phyloP scores from a whole-genome alignment of 2,888 invertebrate species.

The Netelia virgata region DNA sequence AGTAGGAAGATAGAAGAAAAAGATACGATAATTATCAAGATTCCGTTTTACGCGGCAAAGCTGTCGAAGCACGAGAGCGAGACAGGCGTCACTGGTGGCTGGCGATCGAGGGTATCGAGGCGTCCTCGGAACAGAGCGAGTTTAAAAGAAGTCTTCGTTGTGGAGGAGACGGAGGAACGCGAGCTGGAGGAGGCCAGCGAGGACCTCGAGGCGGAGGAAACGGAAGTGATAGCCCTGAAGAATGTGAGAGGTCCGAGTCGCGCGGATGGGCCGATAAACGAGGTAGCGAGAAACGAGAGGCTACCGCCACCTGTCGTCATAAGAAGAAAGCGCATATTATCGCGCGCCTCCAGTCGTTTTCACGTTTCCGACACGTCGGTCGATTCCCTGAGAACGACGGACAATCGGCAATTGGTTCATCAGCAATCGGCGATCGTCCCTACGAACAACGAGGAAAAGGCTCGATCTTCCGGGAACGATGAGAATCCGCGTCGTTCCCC shows the following conservation, averaged over 20 bases:
- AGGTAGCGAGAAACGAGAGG: constrained; percentile 71
- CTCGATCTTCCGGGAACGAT: neutral
- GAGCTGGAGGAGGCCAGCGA: constrained; percentile 65
- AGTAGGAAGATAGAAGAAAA: neutral
- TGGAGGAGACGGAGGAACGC: constrained; percentile 64
- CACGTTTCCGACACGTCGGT: constrained; percentile 75
- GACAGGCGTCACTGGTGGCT: constrained; percentile 31
- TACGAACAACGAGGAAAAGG: neutral
- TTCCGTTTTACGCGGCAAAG: constrained; percentile 80
- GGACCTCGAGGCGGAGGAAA: constrained; percentile 63
- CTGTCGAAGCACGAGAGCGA: constrained; percentile 73
- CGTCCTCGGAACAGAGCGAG: constrained; percentile 33
- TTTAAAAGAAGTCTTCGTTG: constrained; percentile 61
- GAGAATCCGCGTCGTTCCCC: constrained; percentile 21
- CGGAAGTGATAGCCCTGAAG: constrained; percentile 76
- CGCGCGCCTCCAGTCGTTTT: constrained; percentile 61
- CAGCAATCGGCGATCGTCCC: constrained; percentile 16
- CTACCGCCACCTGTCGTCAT: constrained; percentile 82
- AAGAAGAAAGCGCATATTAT: constrained; percentile 79
- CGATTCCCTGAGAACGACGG: constrained; percentile 58
- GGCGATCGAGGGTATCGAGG: constrained; percentile 11
- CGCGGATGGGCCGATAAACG: constrained; percentile 39
- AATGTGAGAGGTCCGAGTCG: constrained; percentile 69
- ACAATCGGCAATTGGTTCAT: constrained; percentile 45
- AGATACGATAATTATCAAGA: constrained; percentile 74